Evolutionary conservation across 2,888 invertebrate genomes (phyloP).

Genomic region (Chorisops tibialis): DNA sequence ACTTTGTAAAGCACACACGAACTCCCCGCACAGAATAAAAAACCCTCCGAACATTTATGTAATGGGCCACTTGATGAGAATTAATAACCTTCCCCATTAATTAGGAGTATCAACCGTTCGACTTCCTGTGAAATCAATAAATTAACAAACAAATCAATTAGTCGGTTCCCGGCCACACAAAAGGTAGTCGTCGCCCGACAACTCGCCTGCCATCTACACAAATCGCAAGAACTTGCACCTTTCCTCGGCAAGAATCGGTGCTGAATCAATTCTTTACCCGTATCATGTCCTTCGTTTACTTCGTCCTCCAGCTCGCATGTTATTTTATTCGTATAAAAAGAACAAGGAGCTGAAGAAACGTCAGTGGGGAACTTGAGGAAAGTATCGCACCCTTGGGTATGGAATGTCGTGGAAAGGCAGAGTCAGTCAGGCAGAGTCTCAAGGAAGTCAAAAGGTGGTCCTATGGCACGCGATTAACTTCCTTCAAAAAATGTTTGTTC

Average conservation of each 20-base stretch:
- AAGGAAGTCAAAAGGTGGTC: neutral
- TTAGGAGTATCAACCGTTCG: neutral
- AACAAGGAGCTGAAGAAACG: neutral
- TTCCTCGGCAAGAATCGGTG: neutral
- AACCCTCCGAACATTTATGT: too few relatives aligned
- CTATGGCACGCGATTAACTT: slow-evolving; percentile 30
- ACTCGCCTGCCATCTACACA: slow-evolving; percentile 2
- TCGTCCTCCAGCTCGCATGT: neutral
- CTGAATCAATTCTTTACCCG: slow-evolving; percentile 15
- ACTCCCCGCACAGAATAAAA: too few relatives aligned
- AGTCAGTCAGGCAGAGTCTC: slow-evolving; percentile 4
- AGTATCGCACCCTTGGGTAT: slow-evolving; percentile 23
- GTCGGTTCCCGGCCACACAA: neutral
- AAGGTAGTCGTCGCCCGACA: slow-evolving; percentile 17
- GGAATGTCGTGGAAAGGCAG: neutral
- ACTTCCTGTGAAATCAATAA: slow-evolving; percentile 29
- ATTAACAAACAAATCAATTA: slow-evolving; percentile 25
- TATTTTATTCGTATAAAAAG: neutral
- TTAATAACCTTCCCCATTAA: slow-evolving; percentile 1
- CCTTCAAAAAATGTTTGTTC: slow-evolving; percentile 28
- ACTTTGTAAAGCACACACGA: too few relatives aligned
- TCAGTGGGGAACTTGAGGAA: too few relatives aligned
- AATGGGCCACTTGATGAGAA: too few relatives aligned
- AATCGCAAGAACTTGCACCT: slow-evolving; percentile 8
- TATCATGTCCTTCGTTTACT: too few relatives aligned